These are phyloP conservation scores for Acrobasis suavella DNA, from an alignment of 2,888 invertebrate genomes.

Conservation along the genomic window DNA sequence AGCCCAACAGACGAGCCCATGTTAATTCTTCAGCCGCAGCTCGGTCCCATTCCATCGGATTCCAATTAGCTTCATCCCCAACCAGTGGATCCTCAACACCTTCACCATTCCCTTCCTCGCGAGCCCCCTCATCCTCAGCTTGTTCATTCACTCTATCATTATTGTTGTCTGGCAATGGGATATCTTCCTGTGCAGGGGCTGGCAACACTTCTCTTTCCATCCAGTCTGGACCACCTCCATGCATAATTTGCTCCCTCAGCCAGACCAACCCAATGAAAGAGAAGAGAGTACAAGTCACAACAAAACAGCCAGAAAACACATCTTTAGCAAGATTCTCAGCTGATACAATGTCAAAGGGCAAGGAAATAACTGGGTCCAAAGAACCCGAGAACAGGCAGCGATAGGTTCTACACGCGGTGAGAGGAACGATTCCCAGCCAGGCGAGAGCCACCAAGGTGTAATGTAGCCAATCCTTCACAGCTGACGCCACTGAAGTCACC, in stretches of 20 bases:
- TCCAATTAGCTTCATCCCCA: conserved; percentile 95
- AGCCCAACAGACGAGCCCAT: conserved; percentile 97
- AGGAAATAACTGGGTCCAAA: conserved; percentile 91
- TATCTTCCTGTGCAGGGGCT: conserved; percentile 73
- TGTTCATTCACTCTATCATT: conserved; percentile 73
- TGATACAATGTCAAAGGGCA: conserved; percentile 96
- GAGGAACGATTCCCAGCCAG: conserved; percentile 98
- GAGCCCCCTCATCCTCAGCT: conserved; percentile 55
- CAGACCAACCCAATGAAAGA: conserved; percentile 98
- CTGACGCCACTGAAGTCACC: conserved; percentile 93
- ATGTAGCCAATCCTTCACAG: conserved; percentile 98
- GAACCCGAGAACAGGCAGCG: conserved; percentile 95
- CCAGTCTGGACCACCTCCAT: conserved; percentile 99
- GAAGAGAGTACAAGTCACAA: conserved; percentile 97
- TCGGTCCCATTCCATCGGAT: conserved; percentile 99
- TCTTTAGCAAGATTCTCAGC: conserved; percentile 96
- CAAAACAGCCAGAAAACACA: conserved; percentile 97
- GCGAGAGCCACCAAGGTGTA: conserved; percentile 98
- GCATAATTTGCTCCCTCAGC: conserved; percentile 98
- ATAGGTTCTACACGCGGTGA: conserved; percentile 98
- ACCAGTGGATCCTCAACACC: conserved; percentile 80
- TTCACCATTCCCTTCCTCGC: conserved; percentile 67
- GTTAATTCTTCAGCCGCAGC: conserved; percentile 98
- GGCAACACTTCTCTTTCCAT: conserved; percentile 87
- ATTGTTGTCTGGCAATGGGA: conserved; percentile 72